phyloP scores from a whole-genome alignment of 2,113 vertebrate genomes.

The Nannospalax galili region DNA sequence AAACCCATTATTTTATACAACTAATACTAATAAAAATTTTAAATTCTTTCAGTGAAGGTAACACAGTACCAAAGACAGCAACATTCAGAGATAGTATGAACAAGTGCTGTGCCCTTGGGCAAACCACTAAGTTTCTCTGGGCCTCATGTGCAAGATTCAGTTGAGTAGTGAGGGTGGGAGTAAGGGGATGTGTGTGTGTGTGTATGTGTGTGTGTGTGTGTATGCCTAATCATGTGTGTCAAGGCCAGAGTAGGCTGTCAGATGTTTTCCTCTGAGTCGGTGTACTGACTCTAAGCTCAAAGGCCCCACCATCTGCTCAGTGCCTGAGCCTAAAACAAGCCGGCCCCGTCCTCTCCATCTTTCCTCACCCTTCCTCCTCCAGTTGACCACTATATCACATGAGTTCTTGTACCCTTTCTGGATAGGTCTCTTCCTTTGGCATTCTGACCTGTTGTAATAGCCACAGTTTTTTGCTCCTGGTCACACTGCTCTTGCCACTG shows the following conservation, averaged over 20 bases:
- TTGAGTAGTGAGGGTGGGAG: not conserved
- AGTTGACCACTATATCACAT: fast-evolving
- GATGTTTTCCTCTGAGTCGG: not conserved
- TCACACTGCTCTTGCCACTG: not conserved
- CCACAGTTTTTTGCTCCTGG: not conserved
- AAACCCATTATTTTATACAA: not conserved
- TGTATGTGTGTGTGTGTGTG: no score
- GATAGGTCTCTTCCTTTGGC: not conserved
- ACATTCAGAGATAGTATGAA: not conserved
- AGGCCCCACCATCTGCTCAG: not conserved
- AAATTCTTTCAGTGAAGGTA: not conserved
- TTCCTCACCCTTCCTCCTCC: not conserved
- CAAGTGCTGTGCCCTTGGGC: not conserved
- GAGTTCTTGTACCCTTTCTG: not conserved
- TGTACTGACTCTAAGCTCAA: not conserved
- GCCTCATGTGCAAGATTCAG: not conserved
- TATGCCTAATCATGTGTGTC: no score
- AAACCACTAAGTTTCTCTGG: not conserved
- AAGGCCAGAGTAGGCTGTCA: no score
- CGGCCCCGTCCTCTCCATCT: not conserved
- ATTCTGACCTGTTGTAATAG: not conserved
- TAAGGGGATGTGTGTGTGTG: no score
- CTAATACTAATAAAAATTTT: not conserved
- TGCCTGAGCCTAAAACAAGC: not conserved
- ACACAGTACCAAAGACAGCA: not conserved